Evolutionary conservation across 1,140 invertebrate species (phyloP), one percentile per base, ranked within the genome.

Genomic region (Xylocopa sonorina): DNA sequence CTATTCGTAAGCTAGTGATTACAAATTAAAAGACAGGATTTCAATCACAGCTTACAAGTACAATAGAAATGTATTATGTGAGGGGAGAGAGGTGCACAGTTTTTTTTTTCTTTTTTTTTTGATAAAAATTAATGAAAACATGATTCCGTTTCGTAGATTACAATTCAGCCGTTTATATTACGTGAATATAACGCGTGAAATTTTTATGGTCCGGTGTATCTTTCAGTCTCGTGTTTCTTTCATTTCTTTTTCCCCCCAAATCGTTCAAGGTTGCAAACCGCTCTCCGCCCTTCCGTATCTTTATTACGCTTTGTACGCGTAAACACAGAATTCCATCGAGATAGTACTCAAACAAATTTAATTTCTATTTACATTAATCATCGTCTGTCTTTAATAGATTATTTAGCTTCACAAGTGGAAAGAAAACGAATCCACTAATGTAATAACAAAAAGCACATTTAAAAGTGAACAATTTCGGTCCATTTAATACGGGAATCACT

Each of bases 331-430:
- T 83, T n/a, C 73, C 43, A 79, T 75, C 80, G 73, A 58, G 80
- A 81, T 86, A 83, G 75, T 85, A 82, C 57, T 87, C 87, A 85
- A 87, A 83, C 71, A 85, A n/a, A 87, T 85, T 88, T 81, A 79
- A 81, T 87, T 77, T 67, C 78, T 88, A 88, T 88, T 55, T 88
- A 88, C 86, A 88, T 78, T 87, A 84, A 83, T 84, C 27, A 80
- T 76, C 50, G 67, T 48, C 32, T 41, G 63, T 80, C 60, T 72
- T 66, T 51, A 34, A 72, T 71, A 75, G 67, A 67, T 80, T 53
- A 71, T 41, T n/a, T 73, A 73, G 48, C 58, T 66, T 74, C 16
- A 58, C 60, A 68, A 84, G 68, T 69, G 68, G 71, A 84, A 84
- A 84, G 73, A 81, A 88, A 88, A 86, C 74, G 78, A 86, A 77